Evolutionary conservation across 2,888 invertebrate species (phyloP).

Genomic region (Papilio gigon): DNA sequence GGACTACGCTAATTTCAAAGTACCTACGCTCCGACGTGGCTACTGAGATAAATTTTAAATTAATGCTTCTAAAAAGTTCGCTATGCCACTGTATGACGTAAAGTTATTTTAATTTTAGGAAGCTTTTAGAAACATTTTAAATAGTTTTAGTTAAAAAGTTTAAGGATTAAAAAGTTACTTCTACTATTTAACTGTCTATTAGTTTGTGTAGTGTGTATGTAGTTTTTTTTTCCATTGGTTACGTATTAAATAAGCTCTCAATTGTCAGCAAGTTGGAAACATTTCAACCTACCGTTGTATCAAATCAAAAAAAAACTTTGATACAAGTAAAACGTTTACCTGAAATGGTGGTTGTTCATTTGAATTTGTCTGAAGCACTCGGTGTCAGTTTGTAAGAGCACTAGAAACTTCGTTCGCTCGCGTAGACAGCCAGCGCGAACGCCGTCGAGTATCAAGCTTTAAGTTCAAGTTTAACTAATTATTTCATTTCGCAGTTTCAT

Average conservation of each 20-base stretch:
- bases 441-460: slow-evolving; percentile 12
- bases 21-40: slow-evolving; percentile 15
- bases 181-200: too few species aligned
- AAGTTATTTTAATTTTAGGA: slow-evolving; percentile 22
- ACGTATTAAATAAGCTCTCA: too few species aligned
- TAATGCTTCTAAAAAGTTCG: slow-evolving; percentile 35
- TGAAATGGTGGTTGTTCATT: slow-evolving; percentile 6
- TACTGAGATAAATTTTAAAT: slow-evolving; percentile 28
- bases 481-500: slow-evolving; percentile 8
- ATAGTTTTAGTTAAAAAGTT: too few species aligned
- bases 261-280: too few species aligned
- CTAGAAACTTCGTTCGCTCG: slow-evolving; percentile 18
- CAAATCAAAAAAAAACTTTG: not conserved
- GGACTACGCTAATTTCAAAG: slow-evolving; percentile 29
- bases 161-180: too few species aligned
- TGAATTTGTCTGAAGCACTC: slow-evolving; percentile 1
- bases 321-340: not conserved
- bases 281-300: too few species aligned
- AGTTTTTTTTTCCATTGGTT: too few species aligned
- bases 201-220: too few species aligned
- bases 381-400: slow-evolving; percentile 26
- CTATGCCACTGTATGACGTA: not conserved
- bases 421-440: slow-evolving; percentile 4
- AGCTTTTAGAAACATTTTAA: slow-evolving; percentile 13
- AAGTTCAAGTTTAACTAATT: slow-evolving; percentile 23